Evolutionary conservation across 2,797 vertebrate species (phyloP).

Genomic region (Xenopus petersii): DNA sequence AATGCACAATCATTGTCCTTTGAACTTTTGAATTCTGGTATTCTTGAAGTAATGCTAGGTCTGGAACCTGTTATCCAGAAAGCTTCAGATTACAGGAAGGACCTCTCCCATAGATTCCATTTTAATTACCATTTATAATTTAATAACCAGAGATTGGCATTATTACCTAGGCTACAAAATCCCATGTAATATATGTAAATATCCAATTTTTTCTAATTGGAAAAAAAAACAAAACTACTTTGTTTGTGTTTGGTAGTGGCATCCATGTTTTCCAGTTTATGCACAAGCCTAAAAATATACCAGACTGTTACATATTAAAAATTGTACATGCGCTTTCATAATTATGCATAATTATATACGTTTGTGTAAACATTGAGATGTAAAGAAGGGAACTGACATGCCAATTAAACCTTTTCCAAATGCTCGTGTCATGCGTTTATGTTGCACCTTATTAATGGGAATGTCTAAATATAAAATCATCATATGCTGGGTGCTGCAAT

Average conservation of each 20-base stretch:
- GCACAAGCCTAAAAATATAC: background rate
- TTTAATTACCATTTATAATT: too few relatives aligned
- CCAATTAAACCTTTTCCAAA: conserved; percentile 19
- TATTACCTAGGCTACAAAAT: too few relatives aligned
- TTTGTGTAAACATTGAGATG: conserved; percentile 21
- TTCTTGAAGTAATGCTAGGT: too few relatives aligned
- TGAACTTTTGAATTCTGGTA: too few relatives aligned
- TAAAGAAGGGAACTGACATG: conserved; percentile 13
- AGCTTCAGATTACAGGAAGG: too few relatives aligned
- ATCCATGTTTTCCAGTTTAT: background rate
- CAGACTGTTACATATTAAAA: conserved; percentile 13
- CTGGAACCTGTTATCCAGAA: too few relatives aligned
- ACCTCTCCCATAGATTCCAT: too few relatives aligned
- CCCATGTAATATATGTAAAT: background rate
- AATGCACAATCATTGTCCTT: too few relatives aligned
- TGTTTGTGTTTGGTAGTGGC: too few relatives aligned
- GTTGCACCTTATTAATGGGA: background rate
- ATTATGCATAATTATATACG: conserved; percentile 26
- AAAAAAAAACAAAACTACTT: too few relatives aligned
- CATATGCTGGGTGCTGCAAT: conserved; percentile 7
- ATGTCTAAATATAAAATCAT: conserved; percentile 22
- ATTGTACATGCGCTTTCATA: background rate
- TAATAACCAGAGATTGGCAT: too few relatives aligned
- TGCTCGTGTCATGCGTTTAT: conserved; percentile 6
- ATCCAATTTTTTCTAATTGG: background rate